Base-by-base conservation (phyloP, 2,888 invertebrate genomes). In the Cheilosia urbana region DNA sequence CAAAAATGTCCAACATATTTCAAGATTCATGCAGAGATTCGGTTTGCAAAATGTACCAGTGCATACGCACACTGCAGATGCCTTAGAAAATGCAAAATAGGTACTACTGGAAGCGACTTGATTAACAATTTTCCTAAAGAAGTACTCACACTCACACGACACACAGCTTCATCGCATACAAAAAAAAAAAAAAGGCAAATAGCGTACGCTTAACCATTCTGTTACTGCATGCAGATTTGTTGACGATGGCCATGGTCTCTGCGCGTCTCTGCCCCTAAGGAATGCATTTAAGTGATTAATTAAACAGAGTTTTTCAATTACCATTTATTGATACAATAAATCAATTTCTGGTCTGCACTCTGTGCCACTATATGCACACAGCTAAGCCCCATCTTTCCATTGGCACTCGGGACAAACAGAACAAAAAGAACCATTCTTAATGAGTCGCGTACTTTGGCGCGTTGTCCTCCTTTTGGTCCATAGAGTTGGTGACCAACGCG, bases 241-340 rank as follows among this genome's bases (percentile, higher is more conserved):
- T 72, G 71, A 77, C 57, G 83, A 66, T 55, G 62, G n/a, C 51
- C 55, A 78, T 66, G 82, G 72, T 13, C 69, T 27, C 45, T 53
- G 45, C 51, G 27, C 34, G 58, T 57, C 60, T 60, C 55, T 65
- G 78, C 69, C 69, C 60, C 69, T 66, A 66, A 79, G 73, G 79
- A 84, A 84, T 79, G 75, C 79, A 79, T 88, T 87, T 88, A 88
- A 89, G 88, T 89, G 89, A 89, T 89, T 89, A 89, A 89, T 89
- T 89, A 88, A 89, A 89, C 89, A 89, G 89, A 88, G 89, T 89
- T 89, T 89, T 89, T 89, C 89, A 89, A 89, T 89, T 89, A 89
- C 89, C 88, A 89, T 89, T 89, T 89, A 89, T 89, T 89, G 89
- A 89, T 89, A 89, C 87, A 88, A 89, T 89, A 89, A 89, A 89